Percentiles rank a stretch among this genome's conserved stretches.
phyloP scores from a whole-genome alignment of 1,140 invertebrate species.

The Ectropis grisescens region DNA sequence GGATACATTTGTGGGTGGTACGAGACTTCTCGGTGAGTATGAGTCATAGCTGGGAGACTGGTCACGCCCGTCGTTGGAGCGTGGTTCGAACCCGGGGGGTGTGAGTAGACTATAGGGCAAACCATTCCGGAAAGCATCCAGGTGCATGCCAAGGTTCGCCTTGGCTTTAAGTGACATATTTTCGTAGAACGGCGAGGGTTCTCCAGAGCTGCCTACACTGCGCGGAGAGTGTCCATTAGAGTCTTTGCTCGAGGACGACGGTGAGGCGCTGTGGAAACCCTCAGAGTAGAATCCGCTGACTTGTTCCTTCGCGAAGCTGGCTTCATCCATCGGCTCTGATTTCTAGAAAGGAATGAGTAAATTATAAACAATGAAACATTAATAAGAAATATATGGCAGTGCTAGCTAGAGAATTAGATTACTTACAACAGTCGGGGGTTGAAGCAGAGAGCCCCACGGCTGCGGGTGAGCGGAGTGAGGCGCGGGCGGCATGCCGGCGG shows the following conservation, averaged over 20 bases:
- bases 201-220: constrained; percentile 53
- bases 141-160: constrained; percentile 50
- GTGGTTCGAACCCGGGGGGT: constrained; percentile 49
- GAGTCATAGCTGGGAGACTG: constrained; percentile 63
- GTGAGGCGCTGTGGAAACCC: constrained; percentile 65
- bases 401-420: no score
- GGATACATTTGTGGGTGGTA: constrained; percentile 46
- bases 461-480: constrained; percentile 34
- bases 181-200: constrained; percentile 64
- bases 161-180: constrained; percentile 49
- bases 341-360: constrained; percentile 58
- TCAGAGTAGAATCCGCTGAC: constrained; percentile 63
- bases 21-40: constrained; percentile 49
- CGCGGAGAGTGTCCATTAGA: constrained; percentile 58
- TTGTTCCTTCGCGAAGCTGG: constrained; percentile 51
- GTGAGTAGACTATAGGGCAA: constrained; percentile 53
- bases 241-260: constrained; percentile 62
- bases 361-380: no score
- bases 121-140: constrained; percentile 37
- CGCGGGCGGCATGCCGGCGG: constrained; percentile 50
- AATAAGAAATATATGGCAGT: constrained; percentile 4
- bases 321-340: constrained; percentile 58
- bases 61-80: constrained; percentile 34
- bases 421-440: constrained; percentile 46
- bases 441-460: constrained; percentile 36